phyloP scores from a whole-genome alignment of 2,888 invertebrate genomes.

The Theretra japonica region DNA sequence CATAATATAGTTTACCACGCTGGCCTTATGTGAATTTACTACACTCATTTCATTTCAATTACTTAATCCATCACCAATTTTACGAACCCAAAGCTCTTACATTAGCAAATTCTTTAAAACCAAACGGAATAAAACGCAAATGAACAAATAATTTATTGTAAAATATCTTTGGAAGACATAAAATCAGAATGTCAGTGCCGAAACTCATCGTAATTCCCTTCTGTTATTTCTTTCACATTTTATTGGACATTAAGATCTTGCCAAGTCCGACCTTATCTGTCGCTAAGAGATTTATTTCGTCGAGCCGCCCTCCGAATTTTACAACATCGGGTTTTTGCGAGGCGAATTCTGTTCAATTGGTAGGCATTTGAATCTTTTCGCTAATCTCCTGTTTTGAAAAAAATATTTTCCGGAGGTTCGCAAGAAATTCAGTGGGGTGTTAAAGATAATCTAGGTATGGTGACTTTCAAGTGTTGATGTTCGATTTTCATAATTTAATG shows the following conservation, averaged over 20 bases:
- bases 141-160: slow-evolving; percentile 21
- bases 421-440: no score
- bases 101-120: not conserved
- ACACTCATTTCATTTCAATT: no score
- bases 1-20: no score
- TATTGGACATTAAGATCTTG: slow-evolving; percentile 60
- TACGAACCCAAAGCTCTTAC: no score
- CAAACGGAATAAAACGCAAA: not conserved
- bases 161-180: slow-evolving; percentile 25
- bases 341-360: slow-evolving; percentile 26
- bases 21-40: no score
- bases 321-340: slow-evolving; percentile 34
- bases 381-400: slow-evolving; percentile 21
- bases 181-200: slow-evolving; percentile 26
- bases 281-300: slow-evolving; percentile 61
- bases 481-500: no score
- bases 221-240: slow-evolving; percentile 55
- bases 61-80: no score
- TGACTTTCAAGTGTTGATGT: no score
- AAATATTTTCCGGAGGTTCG: not conserved
- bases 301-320: slow-evolving; percentile 28
- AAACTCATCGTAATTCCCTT: slow-evolving; percentile 34
- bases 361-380: slow-evolving; percentile 14
- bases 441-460: not conserved
- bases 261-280: slow-evolving; percentile 60